These are phyloP conservation scores for Onychostoma macrolepis DNA, from an alignment of 2,113 vertebrate genomes.

Conservation along the genomic window DNA sequence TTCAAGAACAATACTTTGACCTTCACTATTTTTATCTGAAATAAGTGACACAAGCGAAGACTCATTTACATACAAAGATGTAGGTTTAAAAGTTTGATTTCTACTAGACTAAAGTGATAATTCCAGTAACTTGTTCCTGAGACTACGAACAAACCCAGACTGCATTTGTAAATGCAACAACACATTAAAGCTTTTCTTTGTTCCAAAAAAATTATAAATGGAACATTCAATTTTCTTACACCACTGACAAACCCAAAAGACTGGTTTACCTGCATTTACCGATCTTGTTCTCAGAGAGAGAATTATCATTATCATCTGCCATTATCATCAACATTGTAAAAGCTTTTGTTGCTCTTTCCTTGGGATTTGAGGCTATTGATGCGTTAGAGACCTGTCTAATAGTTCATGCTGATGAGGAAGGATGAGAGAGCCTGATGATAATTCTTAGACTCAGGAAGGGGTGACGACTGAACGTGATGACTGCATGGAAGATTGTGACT, in stretches of 20 bases:
- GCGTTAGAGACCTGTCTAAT: conserved; percentile 47
- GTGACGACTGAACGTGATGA: conserved; percentile 32
- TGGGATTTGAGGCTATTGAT: conserved; percentile 25
- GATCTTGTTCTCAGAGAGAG: background rate
- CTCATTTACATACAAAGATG: background rate
- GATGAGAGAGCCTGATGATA: conserved; percentile 37
- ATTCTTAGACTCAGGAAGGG: conserved; percentile 48
- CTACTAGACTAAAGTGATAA: background rate
- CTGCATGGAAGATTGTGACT: conserved; percentile 35
- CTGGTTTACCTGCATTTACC: background rate
- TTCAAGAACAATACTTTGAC: background rate
- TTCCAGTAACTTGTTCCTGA: too few species aligned
- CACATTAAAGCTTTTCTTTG: background rate
- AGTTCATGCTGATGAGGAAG: conserved; percentile 45
- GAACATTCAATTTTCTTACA: background rate
- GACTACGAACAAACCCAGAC: background rate
- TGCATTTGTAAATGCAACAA: background rate
- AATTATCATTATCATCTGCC: background rate
- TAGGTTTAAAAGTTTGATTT: background rate
- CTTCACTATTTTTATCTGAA: background rate
- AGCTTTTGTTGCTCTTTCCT: conserved; percentile 31
- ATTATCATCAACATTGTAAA: conserved; percentile 44
- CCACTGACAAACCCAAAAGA: background rate
- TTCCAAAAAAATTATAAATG: background rate
- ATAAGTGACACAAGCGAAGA: background rate